Evolutionary conservation across 2,113 vertebrate genomes (phyloP).

Genomic region (Atlantisia rogersi): DNA sequence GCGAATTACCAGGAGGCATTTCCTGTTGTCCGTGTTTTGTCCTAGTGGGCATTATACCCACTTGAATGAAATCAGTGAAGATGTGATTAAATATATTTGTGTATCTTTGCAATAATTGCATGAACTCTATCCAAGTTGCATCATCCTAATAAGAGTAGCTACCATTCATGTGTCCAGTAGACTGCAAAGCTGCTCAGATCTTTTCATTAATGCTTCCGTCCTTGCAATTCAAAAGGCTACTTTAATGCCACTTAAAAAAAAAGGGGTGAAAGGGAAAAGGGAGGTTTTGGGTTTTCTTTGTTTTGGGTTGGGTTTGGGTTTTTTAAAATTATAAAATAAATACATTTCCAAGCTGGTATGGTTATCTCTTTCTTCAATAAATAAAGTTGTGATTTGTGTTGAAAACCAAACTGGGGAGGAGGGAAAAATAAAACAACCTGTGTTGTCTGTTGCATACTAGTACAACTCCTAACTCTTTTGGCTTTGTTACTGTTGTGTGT

Average conservation of each 20-base stretch:
- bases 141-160: neutral
- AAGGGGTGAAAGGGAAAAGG: neutral
- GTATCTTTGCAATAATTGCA: neutral
- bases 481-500: neutral
- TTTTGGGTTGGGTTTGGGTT: neutral
- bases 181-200: neutral
- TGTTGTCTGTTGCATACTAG: slow-evolving; percentile 40
- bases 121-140: neutral
- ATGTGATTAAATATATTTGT: neutral
- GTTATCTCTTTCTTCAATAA: slow-evolving; percentile 28
- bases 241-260: neutral
- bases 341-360: neutral
- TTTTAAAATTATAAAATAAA: neutral
- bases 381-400: slow-evolving; percentile 35
- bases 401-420: neutral
- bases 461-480: neutral
- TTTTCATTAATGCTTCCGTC: neutral
- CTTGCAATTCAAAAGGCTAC: neutral
- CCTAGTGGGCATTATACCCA: neutral
- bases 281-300: neutral
- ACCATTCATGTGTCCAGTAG: neutral
- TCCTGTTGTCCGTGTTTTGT: neutral
- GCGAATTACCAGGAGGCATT: neutral
- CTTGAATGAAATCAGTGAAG: neutral
- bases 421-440: neutral